A percentile compares a stretch with the other conserved stretches of the same genome.
Conservation (phyloP, 1,140 invertebrate genomes). For the Bombus pyrosoma region DNA sequence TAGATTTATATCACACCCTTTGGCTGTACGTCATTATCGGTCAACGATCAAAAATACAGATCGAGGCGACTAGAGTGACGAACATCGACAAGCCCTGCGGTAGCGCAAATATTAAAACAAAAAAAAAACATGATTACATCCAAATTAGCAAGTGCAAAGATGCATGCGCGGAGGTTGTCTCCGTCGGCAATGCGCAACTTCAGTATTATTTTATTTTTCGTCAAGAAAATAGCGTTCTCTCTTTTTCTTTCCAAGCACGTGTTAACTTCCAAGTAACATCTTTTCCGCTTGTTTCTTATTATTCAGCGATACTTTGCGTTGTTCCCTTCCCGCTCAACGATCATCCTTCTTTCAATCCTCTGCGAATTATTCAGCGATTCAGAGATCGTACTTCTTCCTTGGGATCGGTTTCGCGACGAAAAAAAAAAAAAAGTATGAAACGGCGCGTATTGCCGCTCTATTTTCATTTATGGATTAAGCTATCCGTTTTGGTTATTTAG, state of each 20-base stretch:
- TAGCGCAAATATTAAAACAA: constrained; percentile 67
- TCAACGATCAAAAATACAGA: neutral
- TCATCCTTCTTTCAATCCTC: constrained; percentile 3
- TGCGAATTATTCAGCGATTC: constrained; percentile 13
- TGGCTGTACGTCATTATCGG: neutral
- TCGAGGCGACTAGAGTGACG: constrained; percentile 10
- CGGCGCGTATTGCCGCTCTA: constrained; percentile 46
- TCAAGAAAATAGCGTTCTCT: constrained; percentile 46
- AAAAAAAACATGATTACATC: constrained; percentile 61
- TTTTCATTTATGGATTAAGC: constrained; percentile 24
- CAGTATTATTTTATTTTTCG: constrained; percentile 58
- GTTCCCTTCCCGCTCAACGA: neutral
- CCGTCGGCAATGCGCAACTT: constrained; percentile 72
- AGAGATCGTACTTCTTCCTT: neutral
- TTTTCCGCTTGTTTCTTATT: constrained; percentile 52
- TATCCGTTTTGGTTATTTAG: constrained; percentile 26
- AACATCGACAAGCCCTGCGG: constrained; percentile 56
- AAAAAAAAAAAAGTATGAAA: constrained; percentile 14
- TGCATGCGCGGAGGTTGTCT: constrained; percentile 75
- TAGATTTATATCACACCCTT: neutral
- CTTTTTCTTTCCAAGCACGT: constrained; percentile 34
- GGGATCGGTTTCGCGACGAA: constrained; percentile 30
- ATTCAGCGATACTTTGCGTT: neutral
- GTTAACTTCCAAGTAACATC: constrained; percentile 55
- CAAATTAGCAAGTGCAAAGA: constrained; percentile 70